A percentile compares a stretch with the other conserved stretches of the same genome.
These are phyloP conservation scores for Cosmia trapezina DNA, from an alignment of 2,888 invertebrate species.

Conservation along the genomic window DNA sequence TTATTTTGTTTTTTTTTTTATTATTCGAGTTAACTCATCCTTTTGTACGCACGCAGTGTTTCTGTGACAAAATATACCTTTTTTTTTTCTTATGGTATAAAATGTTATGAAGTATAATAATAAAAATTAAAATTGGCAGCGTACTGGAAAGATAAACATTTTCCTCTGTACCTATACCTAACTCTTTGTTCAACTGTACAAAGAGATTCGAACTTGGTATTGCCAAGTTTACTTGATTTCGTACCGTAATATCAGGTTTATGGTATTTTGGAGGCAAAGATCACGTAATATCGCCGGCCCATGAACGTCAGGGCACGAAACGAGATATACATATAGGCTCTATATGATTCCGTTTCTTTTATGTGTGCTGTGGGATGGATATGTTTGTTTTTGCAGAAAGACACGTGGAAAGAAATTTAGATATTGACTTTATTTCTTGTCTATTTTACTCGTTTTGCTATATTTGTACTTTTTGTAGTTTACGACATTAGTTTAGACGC, in stretches of 20 bases:
- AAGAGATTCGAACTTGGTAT: slow-evolving; percentile 26
- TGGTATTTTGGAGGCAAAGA: slow-evolving; percentile 35
- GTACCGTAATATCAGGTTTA: slow-evolving; percentile 40
- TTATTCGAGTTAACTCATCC: no score
- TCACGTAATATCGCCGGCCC: slow-evolving; percentile 47
- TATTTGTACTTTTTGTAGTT: slow-evolving; percentile 1
- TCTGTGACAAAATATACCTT: no score
- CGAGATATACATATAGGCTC: slow-evolving; percentile 12
- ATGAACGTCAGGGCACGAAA: slow-evolving; percentile 33
- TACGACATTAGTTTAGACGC: no score
- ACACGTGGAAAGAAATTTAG: slow-evolving; percentile 15
- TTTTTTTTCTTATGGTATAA: no score
- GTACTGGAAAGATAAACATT: not conserved
- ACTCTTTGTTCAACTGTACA: slow-evolving; percentile 26
- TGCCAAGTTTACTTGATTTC: slow-evolving; percentile 46
- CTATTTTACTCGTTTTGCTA: not conserved
- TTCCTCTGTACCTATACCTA: not conserved
- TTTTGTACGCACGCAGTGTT: no score
- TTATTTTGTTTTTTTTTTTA: no score
- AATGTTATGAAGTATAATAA: no score
- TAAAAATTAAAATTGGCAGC: no score
- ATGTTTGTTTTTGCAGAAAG: slow-evolving; percentile 32
- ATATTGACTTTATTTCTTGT: slow-evolving; percentile 27
- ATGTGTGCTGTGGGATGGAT: slow-evolving; percentile 7
- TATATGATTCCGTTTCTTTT: slow-evolving; percentile 34